phyloP scores from a whole-genome alignment of 2,113 vertebrate species.

The Cyprinodon brontotheroides region DNA sequence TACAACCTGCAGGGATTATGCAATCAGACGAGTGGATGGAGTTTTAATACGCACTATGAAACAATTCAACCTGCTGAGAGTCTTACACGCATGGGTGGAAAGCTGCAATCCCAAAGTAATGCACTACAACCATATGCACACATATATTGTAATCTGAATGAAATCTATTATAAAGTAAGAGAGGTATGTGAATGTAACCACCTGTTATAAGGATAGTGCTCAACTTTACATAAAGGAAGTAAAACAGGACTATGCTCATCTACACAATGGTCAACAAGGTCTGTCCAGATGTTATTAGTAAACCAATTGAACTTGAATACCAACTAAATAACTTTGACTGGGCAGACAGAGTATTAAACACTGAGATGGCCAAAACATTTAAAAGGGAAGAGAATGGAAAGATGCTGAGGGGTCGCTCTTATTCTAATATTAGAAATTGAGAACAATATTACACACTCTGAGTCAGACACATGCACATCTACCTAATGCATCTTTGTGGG shows the following conservation, averaged over 20 bases:
- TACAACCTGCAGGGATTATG: constrained; percentile 21
- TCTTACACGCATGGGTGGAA: constrained; percentile 7
- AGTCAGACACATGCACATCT: constrained; percentile 7
- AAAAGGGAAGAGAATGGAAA: constrained; percentile 19
- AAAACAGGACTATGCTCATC: neutral
- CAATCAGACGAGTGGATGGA: constrained; percentile 33
- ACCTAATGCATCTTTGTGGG: constrained; percentile 26
- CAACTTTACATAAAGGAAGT: neutral
- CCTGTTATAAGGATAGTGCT: neutral
- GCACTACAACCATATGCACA: constrained; percentile 10
- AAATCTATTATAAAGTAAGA: constrained; percentile 20
- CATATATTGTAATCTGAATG: neutral
- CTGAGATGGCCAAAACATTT: constrained; percentile 13
- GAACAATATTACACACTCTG: constrained; percentile 32
- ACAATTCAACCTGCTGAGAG: constrained; percentile 3
- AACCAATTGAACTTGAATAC: neutral
- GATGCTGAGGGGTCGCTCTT: constrained; percentile 41
- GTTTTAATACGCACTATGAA: constrained; percentile 27
- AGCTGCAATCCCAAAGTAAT: neutral
- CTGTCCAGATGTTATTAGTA: too few species aligned
- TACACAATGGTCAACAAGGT: neutral
- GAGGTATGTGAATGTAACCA: constrained; percentile 53
- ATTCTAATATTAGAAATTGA: constrained; percentile 46
- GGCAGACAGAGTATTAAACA: neutral
- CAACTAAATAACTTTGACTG: neutral